A percentile compares a stretch with the other conserved stretches of the same genome.
These are phyloP conservation scores for Lagopus muta DNA, from an alignment of 2,113 vertebrate genomes.

Conservation along the genomic window DNA sequence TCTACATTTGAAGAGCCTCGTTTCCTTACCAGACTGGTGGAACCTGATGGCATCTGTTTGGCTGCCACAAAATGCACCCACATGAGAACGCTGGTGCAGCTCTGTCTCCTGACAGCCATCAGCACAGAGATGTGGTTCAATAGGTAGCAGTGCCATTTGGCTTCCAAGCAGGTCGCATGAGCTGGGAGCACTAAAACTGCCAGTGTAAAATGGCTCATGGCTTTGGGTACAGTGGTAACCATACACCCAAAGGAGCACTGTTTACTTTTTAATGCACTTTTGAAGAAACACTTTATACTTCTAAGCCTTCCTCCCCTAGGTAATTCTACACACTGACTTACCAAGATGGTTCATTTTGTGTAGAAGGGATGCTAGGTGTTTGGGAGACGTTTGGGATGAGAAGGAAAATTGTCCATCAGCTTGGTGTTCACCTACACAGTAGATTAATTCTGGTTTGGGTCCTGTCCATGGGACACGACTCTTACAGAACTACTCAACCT, in stretches of 20 bases:
- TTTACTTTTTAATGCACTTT: constrained; percentile 58
- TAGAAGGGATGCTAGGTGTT: not conserved
- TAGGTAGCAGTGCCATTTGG: not conserved
- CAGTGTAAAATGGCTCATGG: not conserved
- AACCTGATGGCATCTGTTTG: not conserved
- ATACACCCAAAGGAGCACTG: not conserved
- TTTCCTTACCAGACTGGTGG: not conserved
- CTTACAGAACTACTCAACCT: not conserved
- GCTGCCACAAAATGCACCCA: not conserved
- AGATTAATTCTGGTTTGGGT: not conserved
- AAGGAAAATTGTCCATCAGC: not conserved
- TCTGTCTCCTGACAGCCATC: not conserved
- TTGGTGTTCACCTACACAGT: not conserved
- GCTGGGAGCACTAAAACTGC: not conserved
- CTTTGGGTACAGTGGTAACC: not conserved
- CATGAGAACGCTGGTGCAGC: not conserved
- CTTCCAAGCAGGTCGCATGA: not conserved
- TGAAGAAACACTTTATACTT: not conserved
- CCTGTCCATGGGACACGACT: not conserved
- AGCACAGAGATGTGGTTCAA: not conserved
- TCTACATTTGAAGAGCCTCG: constrained; percentile 66
- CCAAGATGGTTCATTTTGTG: not conserved
- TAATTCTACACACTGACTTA: not conserved
- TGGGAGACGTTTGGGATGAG: constrained; percentile 37
- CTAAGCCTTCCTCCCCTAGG: not conserved